These are phyloP conservation scores for Hymenopus coronatus DNA, from an alignment of 2,888 invertebrate species.

Conservation along the genomic window DNA sequence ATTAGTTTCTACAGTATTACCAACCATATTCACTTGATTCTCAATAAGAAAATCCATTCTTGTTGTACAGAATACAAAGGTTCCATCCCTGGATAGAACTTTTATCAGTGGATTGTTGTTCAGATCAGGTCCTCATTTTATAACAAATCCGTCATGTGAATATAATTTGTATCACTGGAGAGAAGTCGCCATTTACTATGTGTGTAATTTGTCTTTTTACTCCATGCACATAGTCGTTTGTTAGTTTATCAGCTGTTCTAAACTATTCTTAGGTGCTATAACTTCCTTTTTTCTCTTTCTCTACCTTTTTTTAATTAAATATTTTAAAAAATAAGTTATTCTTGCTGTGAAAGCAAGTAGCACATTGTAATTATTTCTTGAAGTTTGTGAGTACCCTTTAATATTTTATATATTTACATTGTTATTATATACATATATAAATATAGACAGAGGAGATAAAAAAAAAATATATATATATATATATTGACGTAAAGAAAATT, in stretches of 20 bases:
- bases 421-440: conserved; percentile 35
- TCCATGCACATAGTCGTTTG: neutral
- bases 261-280: conserved; percentile 29
- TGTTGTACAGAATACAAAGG: neutral
- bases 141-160: neutral
- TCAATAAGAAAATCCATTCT: neutral
- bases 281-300: neutral
- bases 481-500: conserved; percentile 34
- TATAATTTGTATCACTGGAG: neutral
- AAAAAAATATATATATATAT: too few relatives aligned
- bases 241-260: conserved; percentile 5
- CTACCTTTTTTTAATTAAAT: conserved; percentile 19
- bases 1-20: neutral
- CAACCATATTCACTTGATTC: neutral
- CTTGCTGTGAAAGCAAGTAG: conserved; percentile 27
- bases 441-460: conserved; percentile 37
- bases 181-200: neutral
- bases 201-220: conserved; percentile 6
- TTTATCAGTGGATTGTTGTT: conserved; percentile 2
- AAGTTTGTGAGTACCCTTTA: conserved; percentile 32
- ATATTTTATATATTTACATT: conserved; percentile 36
- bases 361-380: conserved; percentile 31
- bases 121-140: neutral
- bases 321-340: conserved; percentile 28
- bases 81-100: conserved; percentile 6